Conservation (phyloP, 2,797 vertebrate genomes). For the Hoplostethus atlanticus region DNA sequence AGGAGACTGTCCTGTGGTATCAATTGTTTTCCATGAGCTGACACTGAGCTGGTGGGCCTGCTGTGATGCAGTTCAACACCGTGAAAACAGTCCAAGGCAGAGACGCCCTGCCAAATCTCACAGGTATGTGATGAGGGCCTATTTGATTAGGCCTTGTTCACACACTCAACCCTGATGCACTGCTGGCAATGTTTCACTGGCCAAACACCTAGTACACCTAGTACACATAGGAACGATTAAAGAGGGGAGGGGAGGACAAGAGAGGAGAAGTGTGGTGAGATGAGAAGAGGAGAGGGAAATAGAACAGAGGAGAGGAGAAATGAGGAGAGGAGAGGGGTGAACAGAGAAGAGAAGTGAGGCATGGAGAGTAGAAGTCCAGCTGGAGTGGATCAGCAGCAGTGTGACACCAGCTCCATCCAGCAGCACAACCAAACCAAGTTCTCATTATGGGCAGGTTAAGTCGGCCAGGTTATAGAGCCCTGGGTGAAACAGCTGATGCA, state of each 20-base stretch:
- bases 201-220: not conserved
- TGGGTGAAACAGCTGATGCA: not conserved
- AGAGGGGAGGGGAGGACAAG: not conserved
- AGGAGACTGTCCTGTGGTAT: not conserved
- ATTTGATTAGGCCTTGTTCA: slow-evolving; percentile 20
- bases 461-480: not conserved
- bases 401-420: not conserved
- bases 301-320: not conserved
- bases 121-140: not conserved
- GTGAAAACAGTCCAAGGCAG: not conserved
- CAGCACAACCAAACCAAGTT: not conserved
- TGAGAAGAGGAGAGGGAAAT: not conserved
- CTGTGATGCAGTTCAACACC: not conserved
- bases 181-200: not conserved
- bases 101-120: not conserved
- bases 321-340: not conserved
- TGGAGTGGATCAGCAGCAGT: not conserved
- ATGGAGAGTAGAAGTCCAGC: not conserved
- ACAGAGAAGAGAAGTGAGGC: not conserved
- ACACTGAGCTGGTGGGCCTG: not conserved
- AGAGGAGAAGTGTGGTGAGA: not conserved
- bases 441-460: not conserved
- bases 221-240: not conserved
- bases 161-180: slow-evolving; percentile 14
- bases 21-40: not conserved